Evolutionary conservation across 2,888 invertebrate species (phyloP), one percentile per base, ranked within the genome.

Genomic region (Marasmarcha lunaedactyla): DNA sequence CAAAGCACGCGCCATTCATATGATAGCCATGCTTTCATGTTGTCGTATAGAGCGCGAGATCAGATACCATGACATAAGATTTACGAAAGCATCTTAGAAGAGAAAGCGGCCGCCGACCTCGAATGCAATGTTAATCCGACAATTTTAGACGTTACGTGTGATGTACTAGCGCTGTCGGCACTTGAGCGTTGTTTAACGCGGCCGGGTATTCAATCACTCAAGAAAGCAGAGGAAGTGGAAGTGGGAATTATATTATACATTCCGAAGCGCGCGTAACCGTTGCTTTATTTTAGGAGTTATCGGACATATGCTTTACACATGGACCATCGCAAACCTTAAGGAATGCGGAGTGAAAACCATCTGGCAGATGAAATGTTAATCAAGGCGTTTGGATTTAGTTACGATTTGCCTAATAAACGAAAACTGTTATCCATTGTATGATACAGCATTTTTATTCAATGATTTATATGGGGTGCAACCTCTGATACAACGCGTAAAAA

Each of bases 101-200:
- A 71, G 76, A 76, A 74, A 74, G 74, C 70, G 71, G 65, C 45
- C 65, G 57, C 56, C 59, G 67, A 72, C 69, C 71, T 59, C 20
- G 7, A 20, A 57, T 44, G 56, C 55, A 56, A 46, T 48, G 57
- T 61, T 63, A 52, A 58, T 53, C 57, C 52, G 58, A 56, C 55
- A 54, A 56, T 59, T 62, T 61, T 52, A 59, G 58, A 57, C 59
- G 57, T 59, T 51, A 50, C 57, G 56, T 55, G 54, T 54, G 57
- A 50, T 46, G 45, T 50, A 48, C 45, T 48, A 47, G 47, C 45
- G 45, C 45, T 49, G 46, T 49, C 50, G 55, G 52, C 52, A 48
- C 48, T 49, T 41, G 47, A 46, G 42, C 52, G 52, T 49, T 63
- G 57, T 58, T 54, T 52, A 59, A 64, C 51, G 56, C 51, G 54